Evolutionary conservation across 2,888 invertebrate species (phyloP).

Genomic region (Chaetogeoica ovagalla): DNA sequence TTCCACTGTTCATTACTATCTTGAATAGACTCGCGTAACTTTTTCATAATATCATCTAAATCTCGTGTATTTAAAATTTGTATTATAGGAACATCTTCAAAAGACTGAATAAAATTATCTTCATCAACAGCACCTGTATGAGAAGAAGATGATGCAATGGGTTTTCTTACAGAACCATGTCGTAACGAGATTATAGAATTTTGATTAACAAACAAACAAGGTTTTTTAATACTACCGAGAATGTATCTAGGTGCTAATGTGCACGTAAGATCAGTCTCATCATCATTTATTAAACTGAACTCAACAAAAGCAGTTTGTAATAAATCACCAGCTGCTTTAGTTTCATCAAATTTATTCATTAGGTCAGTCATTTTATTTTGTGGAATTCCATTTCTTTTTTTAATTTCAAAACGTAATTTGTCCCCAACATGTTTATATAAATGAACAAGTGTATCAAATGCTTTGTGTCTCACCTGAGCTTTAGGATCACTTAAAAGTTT

Average conservation of each 20-base stretch:
- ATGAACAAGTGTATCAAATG: slow-evolving; percentile 81
- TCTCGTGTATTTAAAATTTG: slow-evolving; percentile 83
- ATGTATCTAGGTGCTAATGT: slow-evolving; percentile 14
- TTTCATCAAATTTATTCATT: slow-evolving; percentile 84
- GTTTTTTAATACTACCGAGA: slow-evolving; percentile 26
- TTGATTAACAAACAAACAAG: slow-evolving; percentile 5
- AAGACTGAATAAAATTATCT: slow-evolving; percentile 82
- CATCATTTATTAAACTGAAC: slow-evolving; percentile 34
- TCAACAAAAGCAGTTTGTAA: slow-evolving; percentile 69
- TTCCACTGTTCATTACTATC: slow-evolving; percentile 91
- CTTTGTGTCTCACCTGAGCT: slow-evolving; percentile 83
- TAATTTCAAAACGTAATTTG: slow-evolving; percentile 77
- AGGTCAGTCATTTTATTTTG: slow-evolving; percentile 71
- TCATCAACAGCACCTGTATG: slow-evolving; percentile 84
- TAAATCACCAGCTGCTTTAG: slow-evolving; percentile 76
- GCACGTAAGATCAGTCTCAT: slow-evolving; percentile 38
- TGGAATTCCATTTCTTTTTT: slow-evolving; percentile 77
- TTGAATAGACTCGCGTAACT: slow-evolving; percentile 73
- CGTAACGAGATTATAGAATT: slow-evolving; percentile 25
- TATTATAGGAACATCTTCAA: slow-evolving; percentile 80
- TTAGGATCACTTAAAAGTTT: slow-evolving; percentile 85
- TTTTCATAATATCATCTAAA: slow-evolving; percentile 77
- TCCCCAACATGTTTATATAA: slow-evolving; percentile 93
- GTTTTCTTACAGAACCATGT: slow-evolving; percentile 34
- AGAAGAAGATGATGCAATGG: slow-evolving; percentile 16